Evolutionary conservation across 2,888 invertebrate genomes (phyloP).

Genomic region (Drosophila austrosaltans): DNA sequence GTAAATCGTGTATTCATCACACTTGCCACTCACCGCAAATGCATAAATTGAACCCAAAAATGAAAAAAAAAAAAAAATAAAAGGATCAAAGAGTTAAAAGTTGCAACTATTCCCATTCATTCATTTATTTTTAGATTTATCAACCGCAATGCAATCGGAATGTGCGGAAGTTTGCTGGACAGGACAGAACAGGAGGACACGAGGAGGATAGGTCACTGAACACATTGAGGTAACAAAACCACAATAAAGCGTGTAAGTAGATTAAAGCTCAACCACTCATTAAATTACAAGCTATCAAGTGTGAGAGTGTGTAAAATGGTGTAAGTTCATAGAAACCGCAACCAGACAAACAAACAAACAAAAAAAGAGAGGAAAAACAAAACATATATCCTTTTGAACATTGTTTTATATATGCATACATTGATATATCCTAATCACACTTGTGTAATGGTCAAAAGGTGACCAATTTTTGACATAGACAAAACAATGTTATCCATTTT

Average conservation of each 20-base stretch:
- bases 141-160: conserved; percentile 40
- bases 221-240: conserved; percentile 37
- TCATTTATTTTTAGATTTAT: conserved; percentile 41
- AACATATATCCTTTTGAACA: conserved; percentile 6
- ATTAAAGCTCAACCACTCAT: conserved; percentile 66
- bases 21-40: conserved; percentile 19
- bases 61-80: conserved; percentile 18
- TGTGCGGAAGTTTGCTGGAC: not conserved
- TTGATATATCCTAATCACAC: conserved; percentile 57
- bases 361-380: conserved; percentile 34
- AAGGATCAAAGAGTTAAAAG: conserved; percentile 38
- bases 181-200: not conserved
- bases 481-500: no score
- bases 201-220: not conserved
- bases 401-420: conserved; percentile 12
- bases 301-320: conserved; percentile 28
- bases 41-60: conserved; percentile 24
- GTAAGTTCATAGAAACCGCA: conserved; percentile 56
- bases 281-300: conserved; percentile 47
- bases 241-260: conserved; percentile 67
- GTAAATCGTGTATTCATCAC: conserved; percentile 14
- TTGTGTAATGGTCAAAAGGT: conserved; percentile 53
- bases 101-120: conserved; percentile 18
- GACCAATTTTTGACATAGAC: no score
- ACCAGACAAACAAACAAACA: not conserved